Evolutionary conservation across 2,888 invertebrate species (phyloP), one percentile per base, ranked within the genome.

Genomic region (Lasioglossum calceatum): DNA sequence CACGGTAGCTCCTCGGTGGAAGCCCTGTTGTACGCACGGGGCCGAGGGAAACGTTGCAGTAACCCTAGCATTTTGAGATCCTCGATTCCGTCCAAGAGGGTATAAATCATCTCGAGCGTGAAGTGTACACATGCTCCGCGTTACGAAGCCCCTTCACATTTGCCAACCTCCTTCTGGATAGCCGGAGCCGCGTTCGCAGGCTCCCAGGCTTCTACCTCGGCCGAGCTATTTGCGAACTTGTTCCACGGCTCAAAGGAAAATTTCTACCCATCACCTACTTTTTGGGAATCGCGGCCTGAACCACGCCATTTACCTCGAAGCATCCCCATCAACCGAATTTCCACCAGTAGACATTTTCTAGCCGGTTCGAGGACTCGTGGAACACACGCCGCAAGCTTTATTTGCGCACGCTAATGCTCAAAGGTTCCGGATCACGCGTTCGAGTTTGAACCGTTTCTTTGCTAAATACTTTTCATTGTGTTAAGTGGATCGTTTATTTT

Each of bases 61-160:
- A 85, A 79, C 67, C 72, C 72, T 67, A 61, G 54, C 86, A 86
- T 86, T 88, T 88, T 58, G 77, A 81, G 82, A 87, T 75, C 78
- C 78, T 67, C 84, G 80, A 89, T 87, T 84, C 84, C 81, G 77
- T 73, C 64, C 70, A 81, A 88, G 81, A 77, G 84, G 84, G 70
- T 85, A 83, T 81, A 79, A 85, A 88, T 89, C 85, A 90, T 82
- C 79, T 91, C 84, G 80, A 91, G 91, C 91, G 88, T 90, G 79
- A 91, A 91, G 86, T 91, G 85, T 91, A 91, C 84, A 91, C 83
- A 89, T 82, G 81, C 50, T 61, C 77, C n/a, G 79, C 72, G 80
- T 80, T 85, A 79, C 58, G 58, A 42, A 72, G 70, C 77, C 74
- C 79, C 88, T 85, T 70, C 75, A 50, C 85, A 85, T 87, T 87